Conservation (phyloP, 2,797 vertebrate genomes). For the Lutjanus campechanus region DNA sequence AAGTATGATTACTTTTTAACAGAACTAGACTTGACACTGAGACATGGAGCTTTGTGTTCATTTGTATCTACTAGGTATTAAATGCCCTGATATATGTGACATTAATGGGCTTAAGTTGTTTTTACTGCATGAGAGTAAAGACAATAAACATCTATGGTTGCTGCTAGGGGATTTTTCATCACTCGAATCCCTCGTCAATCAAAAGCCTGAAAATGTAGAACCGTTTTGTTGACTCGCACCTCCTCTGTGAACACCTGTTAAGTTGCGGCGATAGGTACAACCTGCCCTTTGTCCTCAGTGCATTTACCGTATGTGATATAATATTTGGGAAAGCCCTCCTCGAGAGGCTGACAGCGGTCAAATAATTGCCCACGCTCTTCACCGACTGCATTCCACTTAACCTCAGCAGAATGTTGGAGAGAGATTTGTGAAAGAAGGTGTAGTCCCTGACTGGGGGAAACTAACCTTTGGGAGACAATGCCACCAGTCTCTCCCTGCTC, state of each 20-base stretch:
- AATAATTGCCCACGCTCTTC: conserved; percentile 60
- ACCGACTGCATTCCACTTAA: conserved; percentile 84
- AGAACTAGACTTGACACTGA: background rate
- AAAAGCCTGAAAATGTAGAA: background rate
- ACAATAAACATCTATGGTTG: background rate
- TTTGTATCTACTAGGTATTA: background rate
- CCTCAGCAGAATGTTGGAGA: conserved; percentile 82
- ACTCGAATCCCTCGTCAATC: too few species aligned
- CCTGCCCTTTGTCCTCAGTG: background rate
- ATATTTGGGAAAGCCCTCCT: conserved; percentile 29
- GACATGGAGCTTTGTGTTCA: too few species aligned
- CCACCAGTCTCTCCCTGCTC: conserved; percentile 86
- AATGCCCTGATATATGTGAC: background rate
- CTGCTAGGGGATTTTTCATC: too few species aligned
- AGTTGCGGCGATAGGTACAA: background rate
- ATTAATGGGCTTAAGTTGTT: background rate
- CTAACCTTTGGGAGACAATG: conserved; percentile 90
- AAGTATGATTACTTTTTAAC: background rate
- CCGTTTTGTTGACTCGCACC: background rate
- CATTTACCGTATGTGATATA: background rate
- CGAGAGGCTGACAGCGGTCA: conserved; percentile 16
- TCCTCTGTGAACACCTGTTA: background rate
- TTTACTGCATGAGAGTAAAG: background rate
- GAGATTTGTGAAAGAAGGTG: conserved; percentile 76
- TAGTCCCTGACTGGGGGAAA: conserved; percentile 78